Base-by-base conservation (phyloP, 2,113 vertebrate genomes). In the Meleagris gallopavo region DNA sequence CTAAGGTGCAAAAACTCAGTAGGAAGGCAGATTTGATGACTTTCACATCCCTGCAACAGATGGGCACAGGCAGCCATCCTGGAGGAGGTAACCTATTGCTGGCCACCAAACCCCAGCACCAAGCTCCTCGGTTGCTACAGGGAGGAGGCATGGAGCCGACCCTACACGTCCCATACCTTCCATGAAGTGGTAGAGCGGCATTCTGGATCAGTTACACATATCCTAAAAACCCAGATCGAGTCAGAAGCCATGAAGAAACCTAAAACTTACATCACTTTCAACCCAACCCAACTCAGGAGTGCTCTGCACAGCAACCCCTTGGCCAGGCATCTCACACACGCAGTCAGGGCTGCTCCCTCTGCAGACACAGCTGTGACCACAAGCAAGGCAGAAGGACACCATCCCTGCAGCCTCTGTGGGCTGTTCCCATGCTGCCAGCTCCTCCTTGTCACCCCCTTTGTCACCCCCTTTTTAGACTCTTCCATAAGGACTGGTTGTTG, bases 121-220 rank as follows among this genome's bases (percentile, higher is more conserved):
- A 0, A 58, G 20, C 29, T 40, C 7, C 7, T 10, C 3, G 0
- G 57, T 10, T 0, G 0, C 24, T 55, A 9, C 34, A 2, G 1
- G 12, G 21, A 25, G 29, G 32, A 30, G n/a, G 32, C 62, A 34
- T 20, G 32, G 41, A 77, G 46, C 46, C 34, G 36, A 50, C 14
- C 13, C 30, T 19, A 18, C 2, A 2, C 0, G 0, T 1, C 2
- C 41, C 2, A 0, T 14, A 15, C 36, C 61, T 65, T 67, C 60
- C 19, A 15, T 0, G 2, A 57, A 4, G 2, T 50, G 48, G 32
- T 36, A 60, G 13, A 25, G 67, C n/a, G 27, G 48, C 1, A 2
- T 6, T 58, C n/a, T 4, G 1, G 48, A 10, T 19, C 11, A 75
- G 24, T 24, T 21, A 60, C 2, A 30, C 18, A 85, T 7, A 32